Percentiles rank a stretch among this genome's conserved stretches.
These are phyloP conservation scores for Lytechinus pictus DNA, from an alignment of 35 echinoderm and acorn worm species.

Conservation along the genomic window DNA sequence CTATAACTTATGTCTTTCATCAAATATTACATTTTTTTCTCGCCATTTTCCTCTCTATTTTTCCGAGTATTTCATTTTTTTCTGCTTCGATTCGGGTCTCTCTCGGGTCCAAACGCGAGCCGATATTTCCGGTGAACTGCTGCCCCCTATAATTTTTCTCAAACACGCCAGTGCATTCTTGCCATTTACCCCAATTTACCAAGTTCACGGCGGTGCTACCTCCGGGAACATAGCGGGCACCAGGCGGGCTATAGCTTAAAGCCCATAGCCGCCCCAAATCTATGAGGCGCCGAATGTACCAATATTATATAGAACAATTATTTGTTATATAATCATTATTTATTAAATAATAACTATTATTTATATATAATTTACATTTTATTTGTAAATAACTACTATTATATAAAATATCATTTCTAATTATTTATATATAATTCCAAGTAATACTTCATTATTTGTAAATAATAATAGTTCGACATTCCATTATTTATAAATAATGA, in stretches of 20 bases:
- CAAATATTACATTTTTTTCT: background rate
- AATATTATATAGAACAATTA: no score
- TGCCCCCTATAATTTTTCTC: slow-evolving; percentile 26
- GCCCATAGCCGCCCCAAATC: background rate
- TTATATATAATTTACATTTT: no score
- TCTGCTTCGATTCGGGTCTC: background rate
- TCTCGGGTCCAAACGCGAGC: background rate
- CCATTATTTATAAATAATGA: no score
- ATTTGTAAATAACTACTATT: no score
- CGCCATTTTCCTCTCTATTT: background rate
- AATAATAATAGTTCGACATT: no score
- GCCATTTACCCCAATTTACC: slow-evolving; percentile 31
- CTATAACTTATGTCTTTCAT: background rate
- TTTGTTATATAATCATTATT: no score
- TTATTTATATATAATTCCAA: no score
- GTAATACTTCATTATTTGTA: no score
- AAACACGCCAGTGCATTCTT: slow-evolving; percentile 15
- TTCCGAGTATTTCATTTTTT: background rate
- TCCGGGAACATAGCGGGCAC: background rate
- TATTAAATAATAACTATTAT: no score
- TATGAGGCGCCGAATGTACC: no score
- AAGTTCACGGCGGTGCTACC: slow-evolving; percentile 27
- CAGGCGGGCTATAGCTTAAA: background rate
- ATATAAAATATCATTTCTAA: no score
- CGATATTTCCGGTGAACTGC: slow-evolving; percentile 42